Percentiles rank a stretch among this genome's conserved stretches.
phyloP scores from a whole-genome alignment of 37 sponge, comb jelly and placozoan genomes.

The Crambe crambe region DNA sequence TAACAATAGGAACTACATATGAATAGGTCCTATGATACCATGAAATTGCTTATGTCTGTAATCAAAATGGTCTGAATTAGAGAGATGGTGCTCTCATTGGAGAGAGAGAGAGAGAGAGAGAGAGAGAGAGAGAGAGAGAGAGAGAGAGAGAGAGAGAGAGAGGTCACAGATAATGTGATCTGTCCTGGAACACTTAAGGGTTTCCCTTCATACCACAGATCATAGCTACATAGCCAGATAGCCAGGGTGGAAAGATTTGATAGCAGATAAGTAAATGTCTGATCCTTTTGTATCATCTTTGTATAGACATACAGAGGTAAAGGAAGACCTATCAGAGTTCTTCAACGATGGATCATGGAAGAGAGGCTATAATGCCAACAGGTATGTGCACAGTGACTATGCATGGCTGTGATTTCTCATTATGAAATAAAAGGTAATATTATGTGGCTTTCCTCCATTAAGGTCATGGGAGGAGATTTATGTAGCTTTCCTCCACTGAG shows the following conservation, averaged over 20 bases:
- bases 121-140: too few relatives aligned
- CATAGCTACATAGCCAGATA: background rate
- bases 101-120: too few relatives aligned
- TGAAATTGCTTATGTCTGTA: too few relatives aligned
- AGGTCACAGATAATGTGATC: background rate
- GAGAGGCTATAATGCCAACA: slow-evolving; percentile 49
- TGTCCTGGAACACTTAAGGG: background rate
- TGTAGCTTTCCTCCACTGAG: too few relatives aligned
- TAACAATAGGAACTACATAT: background rate
- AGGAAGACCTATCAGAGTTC: slow-evolving; percentile 51
- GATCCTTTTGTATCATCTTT: background rate
- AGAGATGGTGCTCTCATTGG: too few relatives aligned
- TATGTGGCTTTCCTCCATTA: background rate
- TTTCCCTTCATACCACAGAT: background rate
- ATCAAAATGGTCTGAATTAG: too few relatives aligned
- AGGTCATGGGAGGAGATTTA: too few relatives aligned
- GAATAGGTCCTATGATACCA: too few relatives aligned
- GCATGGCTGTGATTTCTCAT: too few relatives aligned
- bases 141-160: too few relatives aligned
- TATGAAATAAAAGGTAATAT: background rate
- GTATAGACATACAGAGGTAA: slow-evolving; percentile 24
- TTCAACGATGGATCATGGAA: slow-evolving; percentile 57
- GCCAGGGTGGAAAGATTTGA: background rate
- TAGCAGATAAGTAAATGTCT: background rate
- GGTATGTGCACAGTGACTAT: slow-evolving; percentile 25